phyloP scores from a whole-genome alignment of 2,113 vertebrate genomes.

The Deroptyus accipitrinus region DNA sequence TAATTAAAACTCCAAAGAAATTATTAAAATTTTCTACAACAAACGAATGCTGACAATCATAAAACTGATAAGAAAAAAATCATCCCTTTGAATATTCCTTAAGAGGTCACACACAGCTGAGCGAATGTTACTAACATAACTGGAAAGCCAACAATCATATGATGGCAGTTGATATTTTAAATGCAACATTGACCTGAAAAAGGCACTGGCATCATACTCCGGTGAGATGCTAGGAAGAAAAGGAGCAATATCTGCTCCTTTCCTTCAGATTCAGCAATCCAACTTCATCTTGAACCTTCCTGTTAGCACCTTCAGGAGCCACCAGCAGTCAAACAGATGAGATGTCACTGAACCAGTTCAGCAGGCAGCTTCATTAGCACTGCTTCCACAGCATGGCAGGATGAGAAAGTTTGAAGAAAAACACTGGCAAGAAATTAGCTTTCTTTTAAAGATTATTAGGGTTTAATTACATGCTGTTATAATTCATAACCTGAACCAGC shows the following conservation, averaged over 20 bases:
- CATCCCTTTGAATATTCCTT: neutral
- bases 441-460: neutral
- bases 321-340: neutral
- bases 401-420: neutral
- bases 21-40: neutral
- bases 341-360: neutral
- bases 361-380: neutral
- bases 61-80: neutral
- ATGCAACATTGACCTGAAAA: neutral
- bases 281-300: neutral
- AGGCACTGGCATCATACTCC: neutral
- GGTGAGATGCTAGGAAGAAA: rapidly evolving
- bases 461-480: neutral
- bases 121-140: neutral
- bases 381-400: neutral
- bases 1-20: neutral
- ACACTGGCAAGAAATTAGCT: neutral
- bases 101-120: neutral
- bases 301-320: neutral
- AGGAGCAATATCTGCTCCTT: neutral
- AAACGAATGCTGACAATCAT: neutral
- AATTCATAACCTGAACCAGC: neutral
- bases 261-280: neutral
- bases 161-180: neutral
- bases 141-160: neutral